Conservation (phyloP, 2,797 vertebrate species). For the Buphagus erythrorhynchus region DNA sequence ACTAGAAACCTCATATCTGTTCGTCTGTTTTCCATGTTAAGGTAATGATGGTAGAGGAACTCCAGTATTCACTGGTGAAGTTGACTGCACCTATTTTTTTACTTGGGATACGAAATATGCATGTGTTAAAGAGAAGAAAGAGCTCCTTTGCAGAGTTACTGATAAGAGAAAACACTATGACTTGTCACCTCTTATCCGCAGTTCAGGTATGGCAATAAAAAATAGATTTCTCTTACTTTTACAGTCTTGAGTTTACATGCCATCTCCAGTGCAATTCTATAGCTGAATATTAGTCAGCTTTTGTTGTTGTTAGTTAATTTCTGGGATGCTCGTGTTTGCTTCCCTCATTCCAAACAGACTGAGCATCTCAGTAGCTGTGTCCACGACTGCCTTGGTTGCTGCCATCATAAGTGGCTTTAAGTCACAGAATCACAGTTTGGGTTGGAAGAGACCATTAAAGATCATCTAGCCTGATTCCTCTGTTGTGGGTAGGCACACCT, state of each 20-base stretch:
- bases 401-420: not conserved
- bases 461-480: too few relatives aligned
- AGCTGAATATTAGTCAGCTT: not conserved
- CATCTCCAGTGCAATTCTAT: not conserved
- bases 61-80: conserved; percentile 88
- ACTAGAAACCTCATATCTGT: not conserved
- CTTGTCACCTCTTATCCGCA: conserved; percentile 86
- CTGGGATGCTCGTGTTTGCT: not conserved
- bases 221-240: not conserved
- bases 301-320: not conserved
- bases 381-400: not conserved
- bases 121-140: conserved; percentile 90
- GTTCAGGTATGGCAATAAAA: conserved; percentile 77
- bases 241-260: not conserved
- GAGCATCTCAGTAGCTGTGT: accelerated
- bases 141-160: conserved; percentile 84
- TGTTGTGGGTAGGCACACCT: accelerated
- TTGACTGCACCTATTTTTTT: conserved; percentile 95
- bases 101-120: conserved; percentile 90
- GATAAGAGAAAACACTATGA: conserved; percentile 86
- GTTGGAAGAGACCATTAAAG: not conserved
- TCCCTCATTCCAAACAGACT: not conserved
- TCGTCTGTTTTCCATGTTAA: conserved; percentile 36
- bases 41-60: conserved; percentile 81
- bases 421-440: not conserved